Evolutionary conservation across 2,888 invertebrate species (phyloP).

Genomic region (Empis livida): DNA sequence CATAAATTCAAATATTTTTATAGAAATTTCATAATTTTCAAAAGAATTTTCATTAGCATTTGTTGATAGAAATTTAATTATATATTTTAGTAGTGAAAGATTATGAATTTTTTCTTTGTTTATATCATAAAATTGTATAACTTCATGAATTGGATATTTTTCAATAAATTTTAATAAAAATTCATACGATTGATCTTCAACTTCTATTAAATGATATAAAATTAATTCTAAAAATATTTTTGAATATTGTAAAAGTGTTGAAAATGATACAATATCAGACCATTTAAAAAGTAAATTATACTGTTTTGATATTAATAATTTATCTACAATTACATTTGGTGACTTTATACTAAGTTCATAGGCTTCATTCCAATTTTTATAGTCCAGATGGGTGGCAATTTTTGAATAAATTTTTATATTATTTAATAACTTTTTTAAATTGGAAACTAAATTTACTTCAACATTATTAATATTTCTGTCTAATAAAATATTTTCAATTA

Average conservation of each 20-base stretch:
- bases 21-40: conserved; percentile 49
- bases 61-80: conserved; percentile 46
- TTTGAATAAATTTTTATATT: conserved; percentile 51
- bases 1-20: conserved; percentile 54
- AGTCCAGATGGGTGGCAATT: too few relatives aligned
- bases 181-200: conserved; percentile 20
- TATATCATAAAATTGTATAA: conserved; percentile 47
- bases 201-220: conserved; percentile 22
- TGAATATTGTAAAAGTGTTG: too few relatives aligned
- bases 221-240: conserved; percentile 18
- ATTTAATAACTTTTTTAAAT: conserved; percentile 44
- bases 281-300: conserved; percentile 53
- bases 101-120: conserved; percentile 50
- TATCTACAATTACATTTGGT: conserved; percentile 28
- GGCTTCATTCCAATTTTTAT: conserved; percentile 49
- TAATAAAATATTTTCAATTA: conserved; percentile 37
- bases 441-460: conserved; percentile 21
- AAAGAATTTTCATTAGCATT: conserved; percentile 29
- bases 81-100: conserved; percentile 48
- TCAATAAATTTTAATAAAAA: conserved; percentile 43
- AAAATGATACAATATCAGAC: conserved; percentile 43
- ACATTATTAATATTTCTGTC: conserved; percentile 37
- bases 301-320: conserved; percentile 21
- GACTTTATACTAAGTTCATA: conserved; percentile 35
- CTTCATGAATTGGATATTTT: conserved; percentile 44